These are phyloP conservation scores for Apodemus sylvaticus DNA, from an alignment of 2,113 vertebrate genomes.

Conservation along the genomic window DNA sequence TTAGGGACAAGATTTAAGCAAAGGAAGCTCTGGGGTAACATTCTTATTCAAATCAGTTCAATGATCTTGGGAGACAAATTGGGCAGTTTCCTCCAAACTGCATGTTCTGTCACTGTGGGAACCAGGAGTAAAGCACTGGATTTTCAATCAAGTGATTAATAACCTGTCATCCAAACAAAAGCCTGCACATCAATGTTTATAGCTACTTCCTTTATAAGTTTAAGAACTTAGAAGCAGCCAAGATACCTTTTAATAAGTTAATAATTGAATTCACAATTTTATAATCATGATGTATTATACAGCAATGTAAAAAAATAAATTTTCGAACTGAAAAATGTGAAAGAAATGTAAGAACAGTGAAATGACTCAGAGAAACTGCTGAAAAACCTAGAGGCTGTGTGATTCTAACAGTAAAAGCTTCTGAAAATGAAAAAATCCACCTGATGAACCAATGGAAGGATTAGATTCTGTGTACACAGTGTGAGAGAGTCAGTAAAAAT, in stretches of 20 bases:
- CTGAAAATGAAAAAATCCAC: not conserved
- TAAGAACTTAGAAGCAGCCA: not conserved
- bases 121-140: not conserved
- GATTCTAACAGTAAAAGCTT: not conserved
- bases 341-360: not conserved
- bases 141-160: not conserved
- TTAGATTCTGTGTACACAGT: not conserved
- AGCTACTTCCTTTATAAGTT: not conserved
- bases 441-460: not conserved
- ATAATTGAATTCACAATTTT: not conserved
- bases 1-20: not conserved
- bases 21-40: not conserved
- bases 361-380: not conserved
- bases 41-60: not conserved
- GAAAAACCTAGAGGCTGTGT: not conserved
- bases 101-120: not conserved
- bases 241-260: not conserved
- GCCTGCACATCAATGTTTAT: not conserved
- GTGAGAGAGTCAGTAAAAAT: not conserved
- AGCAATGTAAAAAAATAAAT: not conserved
- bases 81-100: not conserved
- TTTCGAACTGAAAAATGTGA: not conserved
- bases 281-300: not conserved
- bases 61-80: not conserved
- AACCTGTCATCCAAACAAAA: not conserved